Conservation (phyloP, 1,140 invertebrate species). For the Brachionus asplanchnoidis region DNA sequence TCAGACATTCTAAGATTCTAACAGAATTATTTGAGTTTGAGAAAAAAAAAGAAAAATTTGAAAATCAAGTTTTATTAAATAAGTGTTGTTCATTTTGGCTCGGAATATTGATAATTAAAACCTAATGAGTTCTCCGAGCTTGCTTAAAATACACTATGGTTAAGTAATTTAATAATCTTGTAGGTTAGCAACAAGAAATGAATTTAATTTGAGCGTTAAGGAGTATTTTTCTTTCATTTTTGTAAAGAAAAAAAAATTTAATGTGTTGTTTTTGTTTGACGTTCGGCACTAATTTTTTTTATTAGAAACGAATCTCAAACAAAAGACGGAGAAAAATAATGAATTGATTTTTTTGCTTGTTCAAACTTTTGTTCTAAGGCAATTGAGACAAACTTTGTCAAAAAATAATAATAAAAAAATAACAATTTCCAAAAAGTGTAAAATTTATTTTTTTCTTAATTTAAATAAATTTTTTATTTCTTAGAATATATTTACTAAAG, state of each 20-base stretch:
- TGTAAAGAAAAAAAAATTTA: background rate
- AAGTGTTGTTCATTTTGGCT: background rate
- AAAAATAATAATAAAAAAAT: background rate
- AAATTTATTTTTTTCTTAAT: background rate
- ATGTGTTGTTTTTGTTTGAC: background rate
- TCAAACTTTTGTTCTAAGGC: background rate
- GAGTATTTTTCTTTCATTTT: background rate
- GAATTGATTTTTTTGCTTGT: background rate
- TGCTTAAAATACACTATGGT: slow-evolving; percentile 30
- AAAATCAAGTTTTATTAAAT: background rate
- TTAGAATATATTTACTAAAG: background rate
- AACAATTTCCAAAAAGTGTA: background rate
- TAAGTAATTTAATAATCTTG: slow-evolving; percentile 28
- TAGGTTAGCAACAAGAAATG: slow-evolving; percentile 38
- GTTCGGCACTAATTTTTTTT: background rate
- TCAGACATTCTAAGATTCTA: background rate
- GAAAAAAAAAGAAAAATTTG: background rate
- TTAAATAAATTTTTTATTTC: background rate
- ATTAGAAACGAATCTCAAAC: background rate
- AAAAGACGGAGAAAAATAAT: background rate
- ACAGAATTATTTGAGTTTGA: background rate
- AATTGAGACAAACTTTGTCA: background rate
- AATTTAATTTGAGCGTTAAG: slow-evolving; percentile 7
- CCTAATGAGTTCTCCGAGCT: slow-evolving; percentile 2
- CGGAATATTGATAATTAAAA: slow-evolving; percentile 22